These are phyloP conservation scores for Sternarchorhynchus goeldii DNA, from an alignment of 2,797 vertebrate genomes.

Conservation along the genomic window DNA sequence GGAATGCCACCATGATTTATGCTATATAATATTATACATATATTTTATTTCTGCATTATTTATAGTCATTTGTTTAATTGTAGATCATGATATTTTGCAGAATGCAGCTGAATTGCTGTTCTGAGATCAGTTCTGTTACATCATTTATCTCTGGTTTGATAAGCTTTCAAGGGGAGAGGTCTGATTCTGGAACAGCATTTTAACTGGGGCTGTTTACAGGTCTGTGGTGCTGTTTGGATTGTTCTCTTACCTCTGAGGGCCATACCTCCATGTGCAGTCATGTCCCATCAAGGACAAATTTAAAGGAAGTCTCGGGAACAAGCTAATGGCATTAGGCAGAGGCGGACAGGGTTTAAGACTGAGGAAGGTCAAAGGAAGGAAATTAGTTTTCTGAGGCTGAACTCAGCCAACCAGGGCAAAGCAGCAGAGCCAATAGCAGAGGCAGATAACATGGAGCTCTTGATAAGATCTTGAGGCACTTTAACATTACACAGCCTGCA, in stretches of 20 bases:
- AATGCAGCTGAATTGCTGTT: background rate
- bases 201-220: background rate
- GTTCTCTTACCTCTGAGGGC: slow-evolving; percentile 35
- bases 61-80: too few relatives aligned
- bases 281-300: slow-evolving; percentile 19
- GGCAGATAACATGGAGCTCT: too few relatives aligned
- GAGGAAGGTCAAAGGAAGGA: slow-evolving; percentile 28
- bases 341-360: slow-evolving; percentile 12
- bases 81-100: background rate
- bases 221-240: slow-evolving; percentile 55
- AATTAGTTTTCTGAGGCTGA: background rate
- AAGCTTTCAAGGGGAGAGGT: background rate
- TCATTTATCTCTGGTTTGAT: background rate
- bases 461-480: too few relatives aligned
- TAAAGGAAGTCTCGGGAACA: background rate
- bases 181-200: slow-evolving; percentile 12
- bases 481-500: too few relatives aligned
- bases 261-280: slow-evolving; percentile 43
- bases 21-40: too few relatives aligned
- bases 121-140: background rate
- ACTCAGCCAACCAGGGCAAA: background rate
- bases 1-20: too few relatives aligned
- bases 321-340: slow-evolving; percentile 7
- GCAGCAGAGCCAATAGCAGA: background rate
- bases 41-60: too few relatives aligned